Percentiles rank a stretch among this genome's conserved stretches.
These are phyloP conservation scores for Neosalanx taihuensis DNA, from an alignment of 2,797 vertebrate genomes.

Conservation along the genomic window DNA sequence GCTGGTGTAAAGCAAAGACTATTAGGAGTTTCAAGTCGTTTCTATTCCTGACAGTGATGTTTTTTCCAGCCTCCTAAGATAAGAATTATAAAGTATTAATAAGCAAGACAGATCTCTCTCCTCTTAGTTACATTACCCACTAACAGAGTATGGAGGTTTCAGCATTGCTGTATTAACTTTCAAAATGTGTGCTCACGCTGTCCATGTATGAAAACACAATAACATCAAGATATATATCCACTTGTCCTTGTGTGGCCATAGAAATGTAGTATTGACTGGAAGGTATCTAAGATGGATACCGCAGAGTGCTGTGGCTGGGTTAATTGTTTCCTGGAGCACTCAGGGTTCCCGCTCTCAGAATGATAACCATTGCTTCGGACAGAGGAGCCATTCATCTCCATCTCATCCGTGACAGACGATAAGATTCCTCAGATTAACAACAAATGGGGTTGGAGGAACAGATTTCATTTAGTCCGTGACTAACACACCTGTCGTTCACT, in stretches of 20 bases:
- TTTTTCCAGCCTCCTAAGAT: not conserved
- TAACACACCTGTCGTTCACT: constrained; percentile 5
- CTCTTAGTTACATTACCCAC: too few relatives aligned
- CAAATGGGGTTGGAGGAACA: not conserved
- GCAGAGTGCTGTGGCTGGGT: not conserved
- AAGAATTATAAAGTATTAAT: not conserved
- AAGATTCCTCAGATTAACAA: constrained; percentile 3
- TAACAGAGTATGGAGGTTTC: not conserved
- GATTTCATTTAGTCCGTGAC: constrained; percentile 2
- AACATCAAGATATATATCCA: not conserved
- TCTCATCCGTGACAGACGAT: constrained; percentile 7
- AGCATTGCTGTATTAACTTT: not conserved
- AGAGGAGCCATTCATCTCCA: constrained; percentile 6
- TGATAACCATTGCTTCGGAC: not conserved
- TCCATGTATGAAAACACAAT: not conserved
- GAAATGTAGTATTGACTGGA: constrained; percentile 6
- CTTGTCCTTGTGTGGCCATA: not conserved
- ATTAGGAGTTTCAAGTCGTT: too few relatives aligned
- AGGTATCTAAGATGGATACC: constrained; percentile 8
- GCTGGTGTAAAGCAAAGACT: not conserved
- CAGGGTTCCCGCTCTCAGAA: not conserved
- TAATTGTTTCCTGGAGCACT: constrained; percentile 17
- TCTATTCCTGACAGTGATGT: not conserved
- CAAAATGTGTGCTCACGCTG: not conserved
- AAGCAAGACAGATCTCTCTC: too few relatives aligned